Percentiles rank a stretch among this genome's conserved stretches.
Evolutionary conservation across 64 coral and sea anemone species (phyloP).

Genomic region (Cladopsammia gracilis): DNA sequence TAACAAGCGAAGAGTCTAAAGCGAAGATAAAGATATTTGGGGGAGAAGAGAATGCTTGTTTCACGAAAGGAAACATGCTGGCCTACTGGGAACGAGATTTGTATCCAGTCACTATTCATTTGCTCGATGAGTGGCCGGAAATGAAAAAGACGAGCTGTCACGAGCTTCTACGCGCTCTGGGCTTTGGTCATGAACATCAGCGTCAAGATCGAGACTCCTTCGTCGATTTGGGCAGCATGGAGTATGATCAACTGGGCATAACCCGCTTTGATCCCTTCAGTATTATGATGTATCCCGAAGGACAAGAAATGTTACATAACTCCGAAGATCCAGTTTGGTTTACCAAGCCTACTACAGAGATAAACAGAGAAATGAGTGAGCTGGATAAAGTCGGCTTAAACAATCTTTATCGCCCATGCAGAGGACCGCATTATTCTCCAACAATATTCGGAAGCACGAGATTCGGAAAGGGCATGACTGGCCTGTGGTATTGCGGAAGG

Average conservation of each 20-base stretch:
- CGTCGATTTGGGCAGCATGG: background rate
- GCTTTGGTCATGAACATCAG: background rate
- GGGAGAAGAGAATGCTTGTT: background rate
- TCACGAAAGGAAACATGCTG: background rate
- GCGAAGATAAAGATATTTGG: background rate
- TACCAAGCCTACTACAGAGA: background rate
- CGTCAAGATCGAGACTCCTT: background rate
- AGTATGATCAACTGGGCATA: background rate
- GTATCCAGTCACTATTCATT: no score
- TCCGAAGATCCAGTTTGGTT: background rate
- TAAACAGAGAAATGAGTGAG: background rate
- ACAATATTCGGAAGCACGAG: background rate
- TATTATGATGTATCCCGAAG: conserved; percentile 3
- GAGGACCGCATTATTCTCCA: background rate
- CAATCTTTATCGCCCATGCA: conserved; percentile 1
- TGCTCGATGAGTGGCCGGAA: no score
- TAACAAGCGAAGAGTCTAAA: background rate
- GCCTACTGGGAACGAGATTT: no score
- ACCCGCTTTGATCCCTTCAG: conserved; percentile 9
- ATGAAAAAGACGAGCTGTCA: background rate
- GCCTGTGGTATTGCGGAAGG: background rate
- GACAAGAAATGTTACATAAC: background rate
- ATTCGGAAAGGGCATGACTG: background rate
- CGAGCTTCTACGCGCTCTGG: conserved; percentile 4
- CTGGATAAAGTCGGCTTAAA: background rate